These are phyloP conservation scores for Gambusia affinis DNA, from an alignment of 2,113 vertebrate species.

Conservation along the genomic window DNA sequence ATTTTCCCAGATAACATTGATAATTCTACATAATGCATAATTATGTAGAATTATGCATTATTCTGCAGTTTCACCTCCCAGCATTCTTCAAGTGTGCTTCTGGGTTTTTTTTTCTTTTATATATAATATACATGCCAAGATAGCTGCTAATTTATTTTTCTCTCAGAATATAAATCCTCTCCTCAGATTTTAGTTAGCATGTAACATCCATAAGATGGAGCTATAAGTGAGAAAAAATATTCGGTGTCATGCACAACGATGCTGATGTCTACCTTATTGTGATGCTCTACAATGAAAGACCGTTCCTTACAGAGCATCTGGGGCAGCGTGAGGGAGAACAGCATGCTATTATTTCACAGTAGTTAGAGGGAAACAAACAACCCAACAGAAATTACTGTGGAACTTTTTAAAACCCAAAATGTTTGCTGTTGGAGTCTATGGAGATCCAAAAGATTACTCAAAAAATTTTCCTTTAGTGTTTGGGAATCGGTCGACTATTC, in stretches of 20 bases:
- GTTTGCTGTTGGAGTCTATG: not conserved
- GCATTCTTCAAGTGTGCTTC: not conserved
- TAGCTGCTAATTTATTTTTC: not conserved
- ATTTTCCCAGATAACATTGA: too few species aligned
- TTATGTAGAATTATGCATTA: too few species aligned
- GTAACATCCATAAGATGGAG: not conserved
- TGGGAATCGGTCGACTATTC: not conserved
- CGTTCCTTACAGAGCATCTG: slow-evolving; percentile 81
- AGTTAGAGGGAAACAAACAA: not conserved
- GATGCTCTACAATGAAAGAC: slow-evolving; percentile 79
- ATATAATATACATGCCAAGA: not conserved
- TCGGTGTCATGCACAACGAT: slow-evolving; percentile 6
- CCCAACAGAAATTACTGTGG: not conserved
- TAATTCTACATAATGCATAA: too few species aligned
- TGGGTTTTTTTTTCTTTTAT: not conserved
- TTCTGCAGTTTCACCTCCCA: not conserved
- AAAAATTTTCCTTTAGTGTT: not conserved
- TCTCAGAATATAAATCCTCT: not conserved
- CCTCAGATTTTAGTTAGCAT: not conserved
- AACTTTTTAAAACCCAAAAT: not conserved
- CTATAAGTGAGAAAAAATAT: not conserved
- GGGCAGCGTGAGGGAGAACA: slow-evolving; percentile 65
- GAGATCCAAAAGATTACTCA: not conserved
- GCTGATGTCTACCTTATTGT: slow-evolving; percentile 77
- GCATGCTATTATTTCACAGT: slow-evolving; percentile 10